Evolutionary conservation across 1,140 invertebrate genomes (phyloP).

Genomic region (Musca domestica): DNA sequence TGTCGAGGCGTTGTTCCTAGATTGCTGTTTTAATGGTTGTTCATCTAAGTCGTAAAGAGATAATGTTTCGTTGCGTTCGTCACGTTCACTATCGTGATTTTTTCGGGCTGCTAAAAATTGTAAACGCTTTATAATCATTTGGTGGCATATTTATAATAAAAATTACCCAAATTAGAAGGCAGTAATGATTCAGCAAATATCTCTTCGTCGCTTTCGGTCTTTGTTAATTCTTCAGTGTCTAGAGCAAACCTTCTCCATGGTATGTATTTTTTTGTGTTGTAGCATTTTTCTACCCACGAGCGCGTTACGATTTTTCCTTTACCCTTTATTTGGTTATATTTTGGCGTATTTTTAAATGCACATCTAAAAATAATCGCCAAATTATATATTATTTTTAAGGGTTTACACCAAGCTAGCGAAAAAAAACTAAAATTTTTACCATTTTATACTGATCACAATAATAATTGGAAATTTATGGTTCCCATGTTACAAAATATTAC

Average conservation of each 20-base stretch:
- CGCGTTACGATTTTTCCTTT: constrained; percentile 71
- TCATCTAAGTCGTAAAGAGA: constrained; percentile 15
- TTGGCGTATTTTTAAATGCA: constrained; percentile 86
- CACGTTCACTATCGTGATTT: neutral
- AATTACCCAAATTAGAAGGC: neutral
- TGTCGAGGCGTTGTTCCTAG: neutral
- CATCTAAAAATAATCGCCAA: no score
- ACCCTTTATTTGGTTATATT: constrained; percentile 72
- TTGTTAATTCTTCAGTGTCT: constrained; percentile 54
- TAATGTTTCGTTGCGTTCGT: neutral
- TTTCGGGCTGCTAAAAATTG: neutral
- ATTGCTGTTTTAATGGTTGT: neutral
- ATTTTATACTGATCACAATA: no score
- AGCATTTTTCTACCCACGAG: constrained; percentile 74
- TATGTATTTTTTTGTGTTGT: constrained; percentile 62
- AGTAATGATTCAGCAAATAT: constrained; percentile 48
- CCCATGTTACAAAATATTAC: no score
- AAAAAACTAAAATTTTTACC: no score
- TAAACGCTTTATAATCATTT: neutral
- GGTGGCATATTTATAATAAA: no score
- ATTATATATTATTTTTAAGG: no score
- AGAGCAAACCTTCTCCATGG: constrained; percentile 71
- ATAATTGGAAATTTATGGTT: no score
- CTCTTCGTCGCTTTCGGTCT: constrained; percentile 58
- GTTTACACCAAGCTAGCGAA: no score